These are phyloP conservation scores for Erpobdella octoculata DNA, from an alignment of 2,888 invertebrate genomes.

Conservation along the genomic window DNA sequence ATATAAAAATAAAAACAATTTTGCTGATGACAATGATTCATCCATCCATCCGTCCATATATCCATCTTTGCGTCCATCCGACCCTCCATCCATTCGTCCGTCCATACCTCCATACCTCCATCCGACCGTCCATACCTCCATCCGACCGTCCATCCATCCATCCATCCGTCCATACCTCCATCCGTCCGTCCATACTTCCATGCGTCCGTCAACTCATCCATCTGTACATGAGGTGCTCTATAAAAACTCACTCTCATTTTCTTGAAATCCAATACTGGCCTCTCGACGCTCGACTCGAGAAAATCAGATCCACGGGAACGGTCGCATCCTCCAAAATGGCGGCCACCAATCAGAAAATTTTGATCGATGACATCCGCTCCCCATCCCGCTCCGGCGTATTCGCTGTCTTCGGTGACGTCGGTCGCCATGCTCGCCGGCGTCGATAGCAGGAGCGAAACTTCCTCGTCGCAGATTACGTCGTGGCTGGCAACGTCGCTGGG, in stretches of 20 bases:
- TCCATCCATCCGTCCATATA: no score
- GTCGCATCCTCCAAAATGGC: constrained; percentile 3
- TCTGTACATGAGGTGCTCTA: no score
- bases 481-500: not conserved
- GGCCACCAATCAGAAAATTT: not conserved
- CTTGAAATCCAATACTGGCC: constrained; percentile 4
- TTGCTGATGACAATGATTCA: no score
- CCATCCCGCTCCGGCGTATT: not conserved
- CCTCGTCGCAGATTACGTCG: constrained; percentile 8
- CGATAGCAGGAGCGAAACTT: not conserved
- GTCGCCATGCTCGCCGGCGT: not conserved
- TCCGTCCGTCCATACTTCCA: not conserved
- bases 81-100: no score
- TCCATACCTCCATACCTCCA: not conserved
- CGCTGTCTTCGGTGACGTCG: constrained; percentile 2
- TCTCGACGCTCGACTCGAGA: not conserved
- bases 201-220: not conserved
- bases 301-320: not conserved
- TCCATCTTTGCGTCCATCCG: no score
- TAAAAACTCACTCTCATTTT: not conserved
- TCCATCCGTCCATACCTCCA: not conserved
- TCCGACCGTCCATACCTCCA: not conserved
- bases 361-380: constrained; percentile 7
- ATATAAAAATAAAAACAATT: no score
- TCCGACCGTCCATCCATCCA: not conserved